Conservation (phyloP, 2,113 vertebrate genomes). For the Ammodytes dubius region DNA sequence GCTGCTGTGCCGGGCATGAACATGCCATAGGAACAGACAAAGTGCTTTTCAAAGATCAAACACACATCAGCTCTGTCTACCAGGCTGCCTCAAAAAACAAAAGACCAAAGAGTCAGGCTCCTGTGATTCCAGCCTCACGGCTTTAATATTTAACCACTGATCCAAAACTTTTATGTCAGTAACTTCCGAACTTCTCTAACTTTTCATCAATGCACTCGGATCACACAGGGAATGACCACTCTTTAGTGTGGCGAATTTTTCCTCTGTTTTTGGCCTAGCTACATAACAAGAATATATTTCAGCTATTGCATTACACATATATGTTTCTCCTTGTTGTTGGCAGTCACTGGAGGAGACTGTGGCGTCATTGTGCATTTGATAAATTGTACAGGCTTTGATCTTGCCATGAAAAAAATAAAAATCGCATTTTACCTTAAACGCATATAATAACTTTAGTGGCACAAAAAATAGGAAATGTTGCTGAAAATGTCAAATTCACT, state of each 20-base stretch:
- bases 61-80: constrained; percentile 4
- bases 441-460: not conserved
- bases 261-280: constrained; percentile 33
- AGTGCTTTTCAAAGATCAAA: constrained; percentile 17
- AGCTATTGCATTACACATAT: constrained; percentile 13
- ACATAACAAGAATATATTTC: constrained; percentile 31
- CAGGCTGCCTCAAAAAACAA: not conserved
- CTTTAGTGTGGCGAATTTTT: not conserved
- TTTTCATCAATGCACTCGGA: not conserved
- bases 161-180: not conserved
- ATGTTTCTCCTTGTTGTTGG: constrained; percentile 5
- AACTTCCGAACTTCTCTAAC: not conserved
- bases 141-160: constrained; percentile 46
- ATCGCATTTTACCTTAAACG: not conserved
- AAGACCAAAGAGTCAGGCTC: not conserved
- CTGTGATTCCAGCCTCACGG: not conserved
- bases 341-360: not conserved
- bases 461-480: not conserved
- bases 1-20: not conserved
- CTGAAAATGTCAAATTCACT: not conserved
- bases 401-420: not conserved
- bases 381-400: not conserved
- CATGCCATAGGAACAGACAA: not conserved
- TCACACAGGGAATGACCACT: not conserved
- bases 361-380: not conserved